Evolutionary conservation across 2,797 vertebrate genomes (phyloP).

Genomic region (Erpetoichthys calabaricus): DNA sequence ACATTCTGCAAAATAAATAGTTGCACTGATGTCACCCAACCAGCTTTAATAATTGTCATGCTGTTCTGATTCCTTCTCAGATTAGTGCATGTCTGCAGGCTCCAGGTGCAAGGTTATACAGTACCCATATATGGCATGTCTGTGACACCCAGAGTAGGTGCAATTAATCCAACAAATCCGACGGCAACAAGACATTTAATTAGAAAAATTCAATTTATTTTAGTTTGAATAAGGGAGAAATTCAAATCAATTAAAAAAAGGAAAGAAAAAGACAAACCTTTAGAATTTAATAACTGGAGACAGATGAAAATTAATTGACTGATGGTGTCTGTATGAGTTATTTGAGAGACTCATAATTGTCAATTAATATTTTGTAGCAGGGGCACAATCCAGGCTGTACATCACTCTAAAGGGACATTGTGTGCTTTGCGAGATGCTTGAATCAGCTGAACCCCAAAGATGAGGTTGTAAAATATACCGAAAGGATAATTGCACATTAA

Average conservation of each 20-base stretch:
- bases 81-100: no score
- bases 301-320: slow-evolving; percentile 41
- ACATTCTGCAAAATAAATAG: no score
- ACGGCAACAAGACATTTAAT: slow-evolving; percentile 52
- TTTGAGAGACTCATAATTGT: slow-evolving; percentile 69
- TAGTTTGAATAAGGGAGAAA: slow-evolving; percentile 56
- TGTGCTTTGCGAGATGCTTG: slow-evolving; percentile 15
- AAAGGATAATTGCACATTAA: slow-evolving; percentile 25
- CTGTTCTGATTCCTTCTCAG: no score
- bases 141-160: not conserved
- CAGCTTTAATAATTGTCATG: no score
- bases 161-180: slow-evolving; percentile 21
- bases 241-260: slow-evolving; percentile 59
- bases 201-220: slow-evolving; percentile 65
- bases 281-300: slow-evolving; percentile 64
- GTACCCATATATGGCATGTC: no score
- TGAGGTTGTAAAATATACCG: slow-evolving; percentile 17
- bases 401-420: slow-evolving; percentile 34
- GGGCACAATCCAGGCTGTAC: slow-evolving; percentile 23
- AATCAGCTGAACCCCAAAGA: slow-evolving; percentile 22
- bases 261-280: slow-evolving; percentile 66
- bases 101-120: no score
- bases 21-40: no score
- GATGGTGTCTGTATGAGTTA: slow-evolving; percentile 68
- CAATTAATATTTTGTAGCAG: slow-evolving; percentile 61